These are phyloP conservation scores for Hoplodrina blanda DNA, from an alignment of 2,888 invertebrate species.

Conservation along the genomic window DNA sequence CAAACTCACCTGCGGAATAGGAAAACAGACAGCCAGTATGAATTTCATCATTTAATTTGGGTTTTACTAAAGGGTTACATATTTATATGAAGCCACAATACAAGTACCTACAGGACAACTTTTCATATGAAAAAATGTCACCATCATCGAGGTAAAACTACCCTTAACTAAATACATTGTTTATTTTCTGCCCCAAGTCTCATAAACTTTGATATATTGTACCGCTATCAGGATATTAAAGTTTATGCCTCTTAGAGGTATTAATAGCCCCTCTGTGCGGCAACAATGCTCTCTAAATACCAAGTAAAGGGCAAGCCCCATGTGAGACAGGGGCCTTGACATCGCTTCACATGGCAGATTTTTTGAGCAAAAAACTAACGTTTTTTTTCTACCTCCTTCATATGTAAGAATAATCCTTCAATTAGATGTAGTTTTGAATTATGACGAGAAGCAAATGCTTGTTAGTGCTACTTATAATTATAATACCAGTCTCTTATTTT, in stretches of 20 bases:
- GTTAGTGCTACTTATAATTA: too few relatives aligned
- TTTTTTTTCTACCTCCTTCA: too few relatives aligned
- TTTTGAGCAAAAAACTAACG: background rate
- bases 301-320: constrained; percentile 68
- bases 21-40: too few relatives aligned
- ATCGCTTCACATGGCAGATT: constrained; percentile 37
- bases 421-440: background rate
- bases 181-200: constrained; percentile 35
- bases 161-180: constrained; percentile 35
- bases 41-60: too few relatives aligned
- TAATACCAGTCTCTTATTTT: too few relatives aligned
- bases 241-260: constrained; percentile 55
- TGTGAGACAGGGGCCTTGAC: constrained; percentile 51
- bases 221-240: constrained; percentile 56
- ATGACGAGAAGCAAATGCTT: too few relatives aligned
- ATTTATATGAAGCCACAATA: background rate
- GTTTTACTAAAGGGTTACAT: background rate
- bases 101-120: constrained; percentile 2
- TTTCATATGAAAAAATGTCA: constrained; percentile 39
- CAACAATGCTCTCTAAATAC: constrained; percentile 69
- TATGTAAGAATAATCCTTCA: too few relatives aligned
- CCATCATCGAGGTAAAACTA: constrained; percentile 20
- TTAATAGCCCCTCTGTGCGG: constrained; percentile 59
- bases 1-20: too few relatives aligned
- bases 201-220: constrained; percentile 57